Conservation (phyloP, 2,113 vertebrate genomes). For the Hydrolagus affinis region DNA sequence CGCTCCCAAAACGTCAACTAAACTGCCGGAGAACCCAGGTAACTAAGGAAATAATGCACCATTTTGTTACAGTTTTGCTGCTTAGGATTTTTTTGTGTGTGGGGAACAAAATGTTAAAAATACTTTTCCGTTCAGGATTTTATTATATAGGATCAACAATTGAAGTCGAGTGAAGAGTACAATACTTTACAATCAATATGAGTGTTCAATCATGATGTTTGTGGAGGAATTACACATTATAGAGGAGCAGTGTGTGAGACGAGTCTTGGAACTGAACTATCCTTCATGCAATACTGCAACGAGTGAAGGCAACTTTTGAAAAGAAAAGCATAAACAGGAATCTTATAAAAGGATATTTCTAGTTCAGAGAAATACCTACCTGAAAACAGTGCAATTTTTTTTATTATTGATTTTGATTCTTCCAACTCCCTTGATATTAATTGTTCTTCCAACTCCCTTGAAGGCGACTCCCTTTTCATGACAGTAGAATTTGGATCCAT, state of each 20-base stretch:
- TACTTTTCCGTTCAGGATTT: not conserved
- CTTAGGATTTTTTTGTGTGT: not conserved
- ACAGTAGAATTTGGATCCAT: no score
- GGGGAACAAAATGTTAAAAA: not conserved
- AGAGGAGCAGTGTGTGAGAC: not conserved
- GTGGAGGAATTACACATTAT: not conserved
- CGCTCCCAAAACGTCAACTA: not conserved
- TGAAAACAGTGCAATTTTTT: no score
- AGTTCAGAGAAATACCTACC: not conserved
- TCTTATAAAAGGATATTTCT: not conserved
- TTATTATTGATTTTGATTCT: no score
- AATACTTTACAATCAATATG: no score
- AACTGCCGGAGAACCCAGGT: not conserved
- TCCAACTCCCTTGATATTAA: no score
- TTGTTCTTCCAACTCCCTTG: no score
- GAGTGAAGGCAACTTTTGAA: not conserved
- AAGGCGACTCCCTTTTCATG: no score
- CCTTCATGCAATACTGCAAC: not conserved
- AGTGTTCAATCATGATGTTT: not conserved
- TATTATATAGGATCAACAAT: not conserved
- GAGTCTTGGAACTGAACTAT: not conserved
- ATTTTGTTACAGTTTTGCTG: not conserved
- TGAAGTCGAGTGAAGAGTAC: not conserved
- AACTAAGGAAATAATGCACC: not conserved
- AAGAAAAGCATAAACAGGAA: not conserved